Evolutionary conservation across 64 coral and sea anemone genomes (phyloP), one percentile per base, ranked within the genome.

Genomic region (Montipora foliosa): DNA sequence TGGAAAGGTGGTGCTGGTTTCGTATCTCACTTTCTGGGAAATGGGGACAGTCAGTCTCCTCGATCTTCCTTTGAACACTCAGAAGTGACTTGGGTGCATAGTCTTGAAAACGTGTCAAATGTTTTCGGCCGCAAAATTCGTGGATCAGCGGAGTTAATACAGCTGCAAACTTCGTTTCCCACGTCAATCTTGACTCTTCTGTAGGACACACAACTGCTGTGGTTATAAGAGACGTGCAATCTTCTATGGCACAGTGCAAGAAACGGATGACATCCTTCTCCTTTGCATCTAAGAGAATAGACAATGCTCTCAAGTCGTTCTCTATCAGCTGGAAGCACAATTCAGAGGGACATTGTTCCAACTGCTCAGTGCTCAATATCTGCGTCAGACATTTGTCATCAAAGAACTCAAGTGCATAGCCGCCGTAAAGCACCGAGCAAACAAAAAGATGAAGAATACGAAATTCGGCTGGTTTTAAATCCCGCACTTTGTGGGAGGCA

Each of bases 391-490:
- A 25, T 48, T 76, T 67, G 15, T 58, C 84, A 76, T 71, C 90
- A 59, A 92, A 79, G 50, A 98, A 19, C 10, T 92, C 79, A 25
- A 98, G 83, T 69, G 89, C 45, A 45, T 78, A 90, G 12, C 96
- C 96, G 8, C 59, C 79, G 64, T 94, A 92, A 13, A 98, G 90
- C 2, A 89, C 89, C 10, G 84, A 58, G 47, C 92, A 93, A 51
- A 98, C 72, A 74, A 98, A 78, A n/a, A 98, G 51, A 67, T 92
- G 96, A 19, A 95, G 47, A 45, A 92, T 71, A 50, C 96, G 84
- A 48, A 98, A 98, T 52, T 94, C 90, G 7, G 77, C 84, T 20
- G 96, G 96, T 49, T 90, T 83, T 46, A 98, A 86, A 4, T 74
- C 19, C 37, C 96, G 89, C n/a, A 82, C 80, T 24, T 55, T 49